Percentiles rank a stretch among this genome's conserved stretches.
These are phyloP conservation scores for Pseudocheirus occidentalis DNA, from an alignment of 2,797 vertebrate genomes.

Conservation along the genomic window DNA sequence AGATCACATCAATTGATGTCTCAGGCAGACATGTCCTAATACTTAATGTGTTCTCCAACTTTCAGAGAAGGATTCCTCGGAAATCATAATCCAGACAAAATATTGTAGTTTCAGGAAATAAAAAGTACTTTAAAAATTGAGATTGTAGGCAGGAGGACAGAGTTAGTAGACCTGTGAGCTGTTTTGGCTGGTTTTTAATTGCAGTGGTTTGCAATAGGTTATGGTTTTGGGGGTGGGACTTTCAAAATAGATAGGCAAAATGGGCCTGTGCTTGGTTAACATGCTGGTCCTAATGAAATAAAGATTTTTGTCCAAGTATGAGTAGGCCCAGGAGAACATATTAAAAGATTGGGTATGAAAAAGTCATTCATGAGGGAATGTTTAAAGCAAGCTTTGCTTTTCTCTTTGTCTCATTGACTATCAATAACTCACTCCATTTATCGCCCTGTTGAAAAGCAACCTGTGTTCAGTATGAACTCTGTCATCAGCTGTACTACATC, in stretches of 20 bases:
- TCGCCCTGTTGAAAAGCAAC: conserved; percentile 63
- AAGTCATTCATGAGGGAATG: background rate
- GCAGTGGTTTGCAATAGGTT: conserved; percentile 30
- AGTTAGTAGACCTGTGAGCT: conserved; percentile 29
- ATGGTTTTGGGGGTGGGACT: background rate
- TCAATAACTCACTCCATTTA: conserved; percentile 39
- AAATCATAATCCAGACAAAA: background rate
- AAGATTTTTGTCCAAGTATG: background rate
- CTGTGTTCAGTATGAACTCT: conserved; percentile 47
- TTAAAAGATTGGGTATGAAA: conserved; percentile 6
- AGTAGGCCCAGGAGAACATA: background rate
- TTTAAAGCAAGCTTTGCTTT: conserved; percentile 33
- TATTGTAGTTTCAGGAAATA: background rate
- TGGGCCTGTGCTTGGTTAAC: conserved; percentile 22
- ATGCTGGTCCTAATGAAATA: conserved; percentile 20
- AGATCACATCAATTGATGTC: background rate
- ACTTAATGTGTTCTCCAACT: background rate
- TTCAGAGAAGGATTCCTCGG: background rate
- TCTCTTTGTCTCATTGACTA: conserved; percentile 38
- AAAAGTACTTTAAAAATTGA: background rate
- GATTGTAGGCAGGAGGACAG: background rate
- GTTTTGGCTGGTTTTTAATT: conserved; percentile 48
- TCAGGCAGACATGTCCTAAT: background rate
- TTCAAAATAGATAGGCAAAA: conserved; percentile 22
- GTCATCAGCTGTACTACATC: conserved; percentile 68